Evolutionary conservation across 2,888 invertebrate genomes (phyloP), one percentile per base, ranked within the genome.

Genomic region (Coenonympha glycerion): DNA sequence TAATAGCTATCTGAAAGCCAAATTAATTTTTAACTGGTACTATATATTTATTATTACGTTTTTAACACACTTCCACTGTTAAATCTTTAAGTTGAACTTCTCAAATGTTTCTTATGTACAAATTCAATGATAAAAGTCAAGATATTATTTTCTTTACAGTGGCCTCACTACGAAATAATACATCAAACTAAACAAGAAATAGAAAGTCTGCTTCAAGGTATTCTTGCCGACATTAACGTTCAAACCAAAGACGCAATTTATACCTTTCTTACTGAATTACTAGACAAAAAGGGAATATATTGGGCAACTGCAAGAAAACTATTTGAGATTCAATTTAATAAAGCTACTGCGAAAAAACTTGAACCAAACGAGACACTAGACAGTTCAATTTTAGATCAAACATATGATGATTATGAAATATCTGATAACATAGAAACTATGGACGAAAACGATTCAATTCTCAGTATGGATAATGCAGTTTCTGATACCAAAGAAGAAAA

Each of bases 81-180:
- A n/a, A n/a, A n/a, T n/a, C n/a, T n/a, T n/a, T n/a, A n/a, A n/a
- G n/a, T n/a, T n/a, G n/a, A n/a, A n/a, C n/a, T n/a, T n/a, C n/a
- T n/a, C n/a, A n/a, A n/a, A n/a, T n/a, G n/a, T n/a, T n/a, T n/a
- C n/a, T n/a, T n/a, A n/a, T n/a, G n/a, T n/a, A n/a, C n/a, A n/a
- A n/a, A n/a, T n/a, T n/a, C n/a, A n/a, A n/a, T n/a, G n/a, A n/a
- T n/a, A n/a, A n/a, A n/a, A 3, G 1, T 21, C 22, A 8, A 16
- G 26, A 15, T 9, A 11, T 15, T 31, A 21, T 34, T 9, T 26
- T 19, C 11, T 11, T 64, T 66, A 1, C 67, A 82, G 82, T 78
- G 76, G 76, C 53, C 64, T 0, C 66, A 74, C 53, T 71, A 78
- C 60, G 57, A 62, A 6, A 26, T 73, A 1, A 64, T 82, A 16